Evolutionary conservation across 2,888 invertebrate genomes (phyloP).

Genomic region (Pristionchus exspectatus): DNA sequence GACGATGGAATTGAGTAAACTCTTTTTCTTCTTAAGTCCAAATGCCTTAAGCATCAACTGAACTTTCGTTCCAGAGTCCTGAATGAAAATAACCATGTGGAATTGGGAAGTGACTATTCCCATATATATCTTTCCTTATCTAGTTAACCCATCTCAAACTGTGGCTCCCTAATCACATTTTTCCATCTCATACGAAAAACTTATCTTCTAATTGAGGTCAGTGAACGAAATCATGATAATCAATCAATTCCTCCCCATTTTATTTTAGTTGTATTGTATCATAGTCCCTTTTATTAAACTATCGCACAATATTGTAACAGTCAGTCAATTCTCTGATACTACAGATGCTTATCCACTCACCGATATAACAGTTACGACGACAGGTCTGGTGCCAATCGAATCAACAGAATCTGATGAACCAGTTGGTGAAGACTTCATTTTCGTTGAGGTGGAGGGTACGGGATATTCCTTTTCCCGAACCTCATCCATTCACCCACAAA

Average conservation of each 20-base stretch:
- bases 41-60: slow-evolving; percentile 75
- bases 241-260: not conserved
- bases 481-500: not conserved
- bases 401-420: slow-evolving; percentile 26
- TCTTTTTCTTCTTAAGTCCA: slow-evolving; percentile 73
- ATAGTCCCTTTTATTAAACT: no score
- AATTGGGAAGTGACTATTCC: not conserved
- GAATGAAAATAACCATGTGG: not conserved
- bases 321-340: no score
- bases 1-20: slow-evolving; percentile 67
- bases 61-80: slow-evolving; percentile 60
- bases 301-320: no score
- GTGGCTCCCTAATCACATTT: slow-evolving; percentile 2
- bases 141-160: not conserved
- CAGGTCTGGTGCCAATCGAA: slow-evolving; percentile 6
- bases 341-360: not conserved
- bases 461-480: slow-evolving; percentile 44
- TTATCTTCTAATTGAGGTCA: not conserved
- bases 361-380: slow-evolving; percentile 24
- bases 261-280: not conserved
- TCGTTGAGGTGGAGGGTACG: not conserved
- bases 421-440: slow-evolving; percentile 33
- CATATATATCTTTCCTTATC: not conserved
- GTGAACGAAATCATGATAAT: not conserved
- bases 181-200: slow-evolving; percentile 38